Conservation (phyloP, 2,888 invertebrate genomes). For the Argyresthia albistria region DNA sequence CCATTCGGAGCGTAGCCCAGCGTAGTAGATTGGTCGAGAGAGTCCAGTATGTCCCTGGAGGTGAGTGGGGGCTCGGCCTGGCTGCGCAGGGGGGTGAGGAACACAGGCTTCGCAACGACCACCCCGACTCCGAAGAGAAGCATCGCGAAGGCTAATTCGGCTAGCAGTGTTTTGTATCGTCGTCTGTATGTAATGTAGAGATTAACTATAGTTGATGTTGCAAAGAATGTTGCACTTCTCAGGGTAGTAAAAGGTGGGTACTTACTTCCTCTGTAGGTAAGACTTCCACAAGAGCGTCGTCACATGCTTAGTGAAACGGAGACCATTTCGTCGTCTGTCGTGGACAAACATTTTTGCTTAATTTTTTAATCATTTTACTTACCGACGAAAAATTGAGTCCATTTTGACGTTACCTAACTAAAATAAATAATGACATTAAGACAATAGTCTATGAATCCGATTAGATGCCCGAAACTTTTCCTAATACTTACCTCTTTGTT, state of each 20-base stretch:
- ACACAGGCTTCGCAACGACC: conserved; percentile 42
- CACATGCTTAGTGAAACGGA: conserved; percentile 30
- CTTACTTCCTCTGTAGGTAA: conserved; percentile 50
- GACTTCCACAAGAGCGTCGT: conserved; percentile 45
- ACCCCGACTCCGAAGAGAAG: conserved; percentile 28
- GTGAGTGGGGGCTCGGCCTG: conserved; percentile 25
- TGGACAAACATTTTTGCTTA: not conserved
- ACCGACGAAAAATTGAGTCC: too few species aligned
- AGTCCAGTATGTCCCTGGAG: conserved; percentile 23
- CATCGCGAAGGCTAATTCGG: conserved; percentile 30
- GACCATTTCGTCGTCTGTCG: conserved; percentile 11
- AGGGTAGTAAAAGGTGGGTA: conserved; percentile 5
- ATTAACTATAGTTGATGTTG: not conserved
- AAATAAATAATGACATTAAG: too few species aligned
- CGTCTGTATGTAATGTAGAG: conserved; percentile 26
- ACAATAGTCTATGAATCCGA: too few species aligned
- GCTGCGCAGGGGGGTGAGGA: conserved; percentile 40
- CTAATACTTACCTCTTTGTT: too few species aligned
- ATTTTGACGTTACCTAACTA: too few species aligned
- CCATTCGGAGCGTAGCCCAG: conserved; percentile 40
- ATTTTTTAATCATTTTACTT: too few species aligned
- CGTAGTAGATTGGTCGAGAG: conserved; percentile 24
- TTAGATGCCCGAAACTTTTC: too few species aligned
- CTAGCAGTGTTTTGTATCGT: conserved; percentile 33
- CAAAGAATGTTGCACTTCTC: not conserved